Evolutionary conservation across 2,888 invertebrate genomes (phyloP).

Genomic region (Drosophila lutescens): DNA sequence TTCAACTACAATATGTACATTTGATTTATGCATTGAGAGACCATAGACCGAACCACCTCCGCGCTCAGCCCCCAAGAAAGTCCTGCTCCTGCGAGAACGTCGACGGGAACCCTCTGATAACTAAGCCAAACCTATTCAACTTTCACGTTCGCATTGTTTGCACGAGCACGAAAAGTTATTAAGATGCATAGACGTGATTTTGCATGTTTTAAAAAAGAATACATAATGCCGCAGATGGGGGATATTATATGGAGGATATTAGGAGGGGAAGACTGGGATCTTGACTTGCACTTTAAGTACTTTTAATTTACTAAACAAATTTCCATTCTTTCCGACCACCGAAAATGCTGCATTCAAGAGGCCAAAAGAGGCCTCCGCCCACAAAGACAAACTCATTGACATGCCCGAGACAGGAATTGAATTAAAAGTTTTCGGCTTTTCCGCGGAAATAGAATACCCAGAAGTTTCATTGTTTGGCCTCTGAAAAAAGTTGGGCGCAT

Average conservation of each 20-base stretch:
- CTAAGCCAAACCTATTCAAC: constrained; percentile 65
- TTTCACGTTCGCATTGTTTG: constrained; percentile 75
- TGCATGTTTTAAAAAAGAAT: constrained; percentile 65
- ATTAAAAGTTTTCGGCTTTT: constrained; percentile 66
- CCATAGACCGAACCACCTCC: constrained; percentile 14
- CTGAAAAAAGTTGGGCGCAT: constrained; percentile 48
- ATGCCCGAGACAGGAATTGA: constrained; percentile 75
- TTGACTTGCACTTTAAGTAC: constrained; percentile 50
- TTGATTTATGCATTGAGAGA: constrained; percentile 57
- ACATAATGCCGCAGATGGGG: constrained; percentile 30
- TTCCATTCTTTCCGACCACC: constrained; percentile 34
- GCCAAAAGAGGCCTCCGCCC: constrained; percentile 19
- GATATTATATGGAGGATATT: background rate
- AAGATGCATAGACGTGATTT: constrained; percentile 74
- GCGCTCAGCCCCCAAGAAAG: background rate
- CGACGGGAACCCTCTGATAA: constrained; percentile 45
- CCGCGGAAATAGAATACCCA: constrained; percentile 46
- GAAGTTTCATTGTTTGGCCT: constrained; percentile 43
- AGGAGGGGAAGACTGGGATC: constrained; percentile 10
- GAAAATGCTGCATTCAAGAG: constrained; percentile 35
- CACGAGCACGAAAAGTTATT: constrained; percentile 75
- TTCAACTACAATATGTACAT: constrained; percentile 45
- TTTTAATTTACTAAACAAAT: constrained; percentile 54
- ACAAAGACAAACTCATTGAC: constrained; percentile 59
- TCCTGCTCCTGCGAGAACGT: constrained; percentile 14